Evolutionary conservation across 2,113 vertebrate species (phyloP).

Genomic region (Ascaphus truei): DNA sequence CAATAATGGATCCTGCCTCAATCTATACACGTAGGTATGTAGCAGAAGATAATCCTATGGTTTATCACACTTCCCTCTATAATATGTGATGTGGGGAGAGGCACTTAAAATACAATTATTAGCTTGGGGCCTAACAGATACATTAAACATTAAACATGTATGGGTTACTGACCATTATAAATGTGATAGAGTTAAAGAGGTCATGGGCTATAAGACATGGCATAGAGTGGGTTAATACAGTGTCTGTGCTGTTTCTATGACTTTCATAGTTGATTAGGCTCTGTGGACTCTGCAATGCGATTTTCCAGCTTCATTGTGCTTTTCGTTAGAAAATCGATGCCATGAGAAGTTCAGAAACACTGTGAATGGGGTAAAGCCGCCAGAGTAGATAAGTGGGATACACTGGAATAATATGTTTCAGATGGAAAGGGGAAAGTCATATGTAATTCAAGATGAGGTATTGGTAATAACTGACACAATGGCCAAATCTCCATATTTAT

Average conservation of each 20-base stretch:
- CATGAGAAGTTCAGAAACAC: constrained; percentile 3
- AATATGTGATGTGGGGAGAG: too few relatives aligned
- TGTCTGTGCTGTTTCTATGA: neutral
- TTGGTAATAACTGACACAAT: neutral
- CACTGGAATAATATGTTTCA: constrained; percentile 8
- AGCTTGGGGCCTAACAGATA: too few relatives aligned
- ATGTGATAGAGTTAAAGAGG: too few relatives aligned
- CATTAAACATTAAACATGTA: too few relatives aligned
- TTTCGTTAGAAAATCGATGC: constrained; percentile 20
- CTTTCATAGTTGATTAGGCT: neutral
- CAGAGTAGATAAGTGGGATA: constrained; percentile 17
- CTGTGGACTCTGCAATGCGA: neutral
- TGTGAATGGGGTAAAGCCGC: neutral
- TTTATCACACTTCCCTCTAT: too few relatives aligned
- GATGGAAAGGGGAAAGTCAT: constrained; percentile 11
- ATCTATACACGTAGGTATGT: too few relatives aligned
- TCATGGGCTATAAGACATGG: neutral
- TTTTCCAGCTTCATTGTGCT: neutral
- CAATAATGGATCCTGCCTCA: too few relatives aligned
- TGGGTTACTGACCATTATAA: too few relatives aligned
- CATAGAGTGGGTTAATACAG: neutral
- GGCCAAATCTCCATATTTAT: neutral
- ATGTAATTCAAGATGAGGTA: constrained; percentile 1
- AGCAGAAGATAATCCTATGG: too few relatives aligned
- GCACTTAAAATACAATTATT: too few relatives aligned